Evolutionary conservation across 2,888 invertebrate species (phyloP).

Genomic region (Unio delphinus): DNA sequence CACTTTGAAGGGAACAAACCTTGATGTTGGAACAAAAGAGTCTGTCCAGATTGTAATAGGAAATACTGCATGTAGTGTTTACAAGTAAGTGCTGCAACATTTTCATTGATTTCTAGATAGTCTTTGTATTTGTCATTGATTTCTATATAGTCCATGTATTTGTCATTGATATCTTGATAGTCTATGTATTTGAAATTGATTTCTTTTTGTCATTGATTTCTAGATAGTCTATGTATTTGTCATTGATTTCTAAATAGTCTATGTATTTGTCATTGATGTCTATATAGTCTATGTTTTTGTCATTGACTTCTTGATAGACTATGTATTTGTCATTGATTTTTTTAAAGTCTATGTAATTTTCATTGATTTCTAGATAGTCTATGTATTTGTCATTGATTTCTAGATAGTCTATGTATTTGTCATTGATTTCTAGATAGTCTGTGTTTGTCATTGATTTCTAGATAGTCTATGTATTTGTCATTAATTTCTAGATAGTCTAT

Average conservation of each 20-base stretch:
- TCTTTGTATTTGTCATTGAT: not conserved
- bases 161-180: not conserved
- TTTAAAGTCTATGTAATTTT: no score
- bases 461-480: not conserved
- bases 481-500: no score
- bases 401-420: no score
- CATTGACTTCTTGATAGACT: not conserved
- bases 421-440: no score
- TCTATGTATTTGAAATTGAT: no score
- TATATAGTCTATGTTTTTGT: no score
- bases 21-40: constrained; percentile 57
- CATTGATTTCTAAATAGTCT: not conserved
- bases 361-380: not conserved
- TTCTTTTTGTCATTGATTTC: not conserved
- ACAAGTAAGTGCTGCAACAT: constrained; percentile 13
- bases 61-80: constrained; percentile 20
- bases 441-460: not conserved
- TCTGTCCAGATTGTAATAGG: constrained; percentile 34
- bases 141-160: no score
- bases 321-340: no score
- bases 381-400: not conserved
- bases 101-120: not conserved
- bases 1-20: constrained; percentile 61
- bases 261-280: no score
- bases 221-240: no score